phyloP scores from a whole-genome alignment of 2,888 invertebrate species.

The Perithous albicinctus region DNA sequence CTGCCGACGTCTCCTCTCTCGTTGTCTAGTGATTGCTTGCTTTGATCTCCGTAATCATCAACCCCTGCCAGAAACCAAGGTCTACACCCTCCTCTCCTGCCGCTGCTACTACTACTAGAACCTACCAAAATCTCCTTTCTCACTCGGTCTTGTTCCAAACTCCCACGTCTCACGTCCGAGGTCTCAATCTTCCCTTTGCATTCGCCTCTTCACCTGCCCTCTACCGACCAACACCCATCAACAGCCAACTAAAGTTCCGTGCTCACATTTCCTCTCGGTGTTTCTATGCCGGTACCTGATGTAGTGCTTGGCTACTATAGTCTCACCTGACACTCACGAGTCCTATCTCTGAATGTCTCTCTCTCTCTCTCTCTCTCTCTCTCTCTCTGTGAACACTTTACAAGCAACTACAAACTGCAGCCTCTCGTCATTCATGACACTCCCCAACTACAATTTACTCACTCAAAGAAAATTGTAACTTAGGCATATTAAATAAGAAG shows the following conservation, averaged over 20 bases:
- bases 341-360: background rate
- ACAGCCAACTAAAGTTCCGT: conserved; percentile 51
- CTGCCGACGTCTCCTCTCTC: conserved; percentile 54
- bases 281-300: conserved; percentile 8
- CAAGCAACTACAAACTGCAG: conserved; percentile 30
- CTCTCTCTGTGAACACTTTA: conserved; percentile 21
- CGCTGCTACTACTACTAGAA: conserved; percentile 18
- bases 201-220: conserved; percentile 31
- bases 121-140: conserved; percentile 18
- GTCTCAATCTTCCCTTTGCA: conserved; percentile 16
- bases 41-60: conserved; percentile 83
- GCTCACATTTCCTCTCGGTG: conserved; percentile 39
- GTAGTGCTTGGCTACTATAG: background rate
- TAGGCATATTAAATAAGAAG: too few species aligned
- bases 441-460: conserved; percentile 1
- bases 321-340: conserved; percentile 27
- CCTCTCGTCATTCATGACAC: conserved; percentile 5
- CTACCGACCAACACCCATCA: conserved; percentile 47
- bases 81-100: conserved; percentile 35
- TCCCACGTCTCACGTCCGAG: conserved; percentile 11
- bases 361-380: background rate
- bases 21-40: conserved; percentile 79
- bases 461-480: background rate
- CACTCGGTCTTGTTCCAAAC: conserved; percentile 25
- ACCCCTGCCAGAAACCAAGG: conserved; percentile 68